Conservation (phyloP, 2,797 vertebrate genomes). For the Channa striata region DNA sequence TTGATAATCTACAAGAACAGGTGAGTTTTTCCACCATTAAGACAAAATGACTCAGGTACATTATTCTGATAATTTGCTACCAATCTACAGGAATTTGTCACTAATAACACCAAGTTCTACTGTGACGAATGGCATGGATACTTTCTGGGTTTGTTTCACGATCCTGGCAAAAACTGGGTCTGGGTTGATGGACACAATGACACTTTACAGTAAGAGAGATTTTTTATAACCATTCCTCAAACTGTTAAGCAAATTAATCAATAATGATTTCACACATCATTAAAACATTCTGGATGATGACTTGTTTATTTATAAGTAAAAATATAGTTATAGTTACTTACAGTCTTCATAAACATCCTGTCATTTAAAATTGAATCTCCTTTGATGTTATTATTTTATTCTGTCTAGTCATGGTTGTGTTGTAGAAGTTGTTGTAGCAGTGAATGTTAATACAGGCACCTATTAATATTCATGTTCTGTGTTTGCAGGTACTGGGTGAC, state of each 20-base stretch:
- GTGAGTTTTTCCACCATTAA: constrained; percentile 26
- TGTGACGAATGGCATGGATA: neutral
- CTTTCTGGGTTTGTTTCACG: constrained; percentile 57
- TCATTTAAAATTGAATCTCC: too few species aligned
- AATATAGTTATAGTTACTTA: too few species aligned
- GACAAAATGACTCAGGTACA: too few species aligned
- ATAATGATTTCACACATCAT: too few species aligned
- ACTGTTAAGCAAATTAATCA: too few species aligned
- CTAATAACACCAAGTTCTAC: neutral
- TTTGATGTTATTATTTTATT: too few species aligned
- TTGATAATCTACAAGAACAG: constrained; percentile 66
- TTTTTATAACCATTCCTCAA: too few species aligned
- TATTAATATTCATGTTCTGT: neutral
- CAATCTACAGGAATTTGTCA: constrained; percentile 71
- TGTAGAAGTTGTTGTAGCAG: too few species aligned
- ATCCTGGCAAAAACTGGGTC: neutral
- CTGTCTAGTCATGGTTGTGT: neutral
- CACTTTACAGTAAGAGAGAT: constrained; percentile 38
- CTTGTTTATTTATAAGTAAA: too few species aligned
- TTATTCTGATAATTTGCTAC: neutral
- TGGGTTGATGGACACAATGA: constrained; percentile 51
- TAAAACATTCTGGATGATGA: too few species aligned
- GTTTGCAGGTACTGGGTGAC: constrained; percentile 29
- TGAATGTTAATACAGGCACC: neutral
- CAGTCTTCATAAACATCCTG: too few species aligned